Percentiles rank a stretch among this genome's conserved stretches.
Conservation (phyloP, 2,888 invertebrate species). For the Tethea ocularis region DNA sequence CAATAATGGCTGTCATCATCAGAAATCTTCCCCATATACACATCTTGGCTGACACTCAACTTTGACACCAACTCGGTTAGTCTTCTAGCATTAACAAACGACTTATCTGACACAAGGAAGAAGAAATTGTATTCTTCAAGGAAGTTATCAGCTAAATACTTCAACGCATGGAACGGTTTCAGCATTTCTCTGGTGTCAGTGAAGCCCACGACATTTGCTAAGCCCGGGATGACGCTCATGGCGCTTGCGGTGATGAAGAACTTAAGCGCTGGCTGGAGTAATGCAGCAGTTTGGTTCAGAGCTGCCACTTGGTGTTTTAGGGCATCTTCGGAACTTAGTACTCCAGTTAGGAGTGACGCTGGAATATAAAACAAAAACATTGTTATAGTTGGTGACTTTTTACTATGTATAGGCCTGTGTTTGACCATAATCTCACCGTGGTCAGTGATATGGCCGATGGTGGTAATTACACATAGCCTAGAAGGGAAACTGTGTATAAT, state of each 20-base stretch:
- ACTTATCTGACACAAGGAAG: constrained; percentile 92
- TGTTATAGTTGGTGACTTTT: background rate
- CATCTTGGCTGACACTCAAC: constrained; percentile 92
- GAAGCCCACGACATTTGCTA: constrained; percentile 92
- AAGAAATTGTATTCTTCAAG: constrained; percentile 96
- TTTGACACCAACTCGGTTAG: constrained; percentile 88
- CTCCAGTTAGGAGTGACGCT: constrained; percentile 89
- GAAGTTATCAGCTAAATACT: constrained; percentile 95
- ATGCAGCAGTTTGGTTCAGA: constrained; percentile 94
- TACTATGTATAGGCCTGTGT: no score
- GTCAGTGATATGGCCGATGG: no score
- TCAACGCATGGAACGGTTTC: constrained; percentile 93
- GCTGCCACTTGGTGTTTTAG: constrained; percentile 91
- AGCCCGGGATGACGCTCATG: constrained; percentile 52
- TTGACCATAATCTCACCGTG: no score
- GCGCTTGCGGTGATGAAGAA: constrained; percentile 88
- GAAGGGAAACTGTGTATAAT: no score
- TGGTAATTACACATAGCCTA: no score
- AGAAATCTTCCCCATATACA: constrained; percentile 90
- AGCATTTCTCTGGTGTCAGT: constrained; percentile 89
- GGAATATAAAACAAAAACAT: constrained; percentile 12
- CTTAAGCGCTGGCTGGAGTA: constrained; percentile 91
- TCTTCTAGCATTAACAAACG: constrained; percentile 92
- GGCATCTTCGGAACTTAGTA: constrained; percentile 90
- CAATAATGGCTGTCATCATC: constrained; percentile 86